These are phyloP conservation scores for Drosophila navojoa DNA, from an alignment of 1,140 invertebrate species.

Conservation along the genomic window DNA sequence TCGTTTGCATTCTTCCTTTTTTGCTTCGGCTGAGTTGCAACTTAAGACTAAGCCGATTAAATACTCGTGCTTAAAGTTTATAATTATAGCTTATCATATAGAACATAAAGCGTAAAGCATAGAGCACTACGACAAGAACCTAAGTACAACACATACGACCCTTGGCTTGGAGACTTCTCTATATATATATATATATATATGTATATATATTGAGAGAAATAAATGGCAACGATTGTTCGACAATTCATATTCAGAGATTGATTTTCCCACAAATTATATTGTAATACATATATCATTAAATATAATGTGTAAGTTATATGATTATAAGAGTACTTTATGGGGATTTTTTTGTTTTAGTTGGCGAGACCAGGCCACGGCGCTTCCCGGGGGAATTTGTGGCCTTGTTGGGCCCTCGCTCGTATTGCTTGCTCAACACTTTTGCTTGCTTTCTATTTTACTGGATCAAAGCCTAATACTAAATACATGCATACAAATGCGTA, in stretches of 20 bases:
- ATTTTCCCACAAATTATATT: slow-evolving; percentile 54
- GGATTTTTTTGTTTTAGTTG: slow-evolving; percentile 6
- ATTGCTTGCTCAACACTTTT: slow-evolving; percentile 79
- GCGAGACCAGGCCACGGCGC: slow-evolving; percentile 67
- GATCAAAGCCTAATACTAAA: slow-evolving; percentile 48
- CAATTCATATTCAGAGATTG: slow-evolving; percentile 73
- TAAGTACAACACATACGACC: slow-evolving; percentile 77
- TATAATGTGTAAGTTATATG: slow-evolving; percentile 16
- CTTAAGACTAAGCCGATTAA: slow-evolving; percentile 42
- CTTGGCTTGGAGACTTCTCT: slow-evolving; percentile 46
- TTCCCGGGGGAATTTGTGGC: slow-evolving; percentile 6
- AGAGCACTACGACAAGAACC: slow-evolving; percentile 60
- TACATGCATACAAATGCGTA: slow-evolving; percentile 10
- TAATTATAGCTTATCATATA: neutral
- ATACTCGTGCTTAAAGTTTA: slow-evolving; percentile 29
- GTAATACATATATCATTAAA: slow-evolving; percentile 22
- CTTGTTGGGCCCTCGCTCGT: slow-evolving; percentile 70
- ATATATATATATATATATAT: slow-evolving; percentile 5
- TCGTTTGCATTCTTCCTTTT: slow-evolving; percentile 9
- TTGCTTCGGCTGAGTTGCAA: slow-evolving; percentile 9
- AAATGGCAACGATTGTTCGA: slow-evolving; percentile 83
- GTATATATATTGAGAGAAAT: slow-evolving; percentile 52
- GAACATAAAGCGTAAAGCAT: slow-evolving; percentile 28
- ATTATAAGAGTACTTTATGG: slow-evolving; percentile 48
- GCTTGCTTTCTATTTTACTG: slow-evolving; percentile 24